These are phyloP conservation scores for Tribolium freemani DNA, from an alignment of 2,888 invertebrate species.

Conservation along the genomic window DNA sequence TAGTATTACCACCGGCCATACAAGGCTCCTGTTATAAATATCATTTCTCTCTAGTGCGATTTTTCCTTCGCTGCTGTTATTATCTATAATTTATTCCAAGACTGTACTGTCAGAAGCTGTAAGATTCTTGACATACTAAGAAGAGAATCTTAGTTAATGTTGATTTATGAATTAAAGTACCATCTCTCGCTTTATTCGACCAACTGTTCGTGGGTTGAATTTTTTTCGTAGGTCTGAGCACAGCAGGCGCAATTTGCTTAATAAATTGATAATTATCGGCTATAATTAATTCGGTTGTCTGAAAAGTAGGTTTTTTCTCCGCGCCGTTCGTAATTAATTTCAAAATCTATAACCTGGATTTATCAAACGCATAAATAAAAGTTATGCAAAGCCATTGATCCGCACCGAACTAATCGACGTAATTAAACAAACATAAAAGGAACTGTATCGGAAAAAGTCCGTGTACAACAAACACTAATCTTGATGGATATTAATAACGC, in stretches of 20 bases:
- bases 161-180: slow-evolving; percentile 43
- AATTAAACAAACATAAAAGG: slow-evolving; percentile 34
- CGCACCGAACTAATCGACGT: slow-evolving; percentile 9
- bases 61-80: slow-evolving; percentile 32
- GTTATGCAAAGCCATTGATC: slow-evolving; percentile 30
- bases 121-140: slow-evolving; percentile 42
- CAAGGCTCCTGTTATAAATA: slow-evolving; percentile 40
- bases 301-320: slow-evolving; percentile 22
- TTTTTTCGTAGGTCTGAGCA: slow-evolving; percentile 1
- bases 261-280: slow-evolving; percentile 41
- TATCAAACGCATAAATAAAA: slow-evolving; percentile 26
- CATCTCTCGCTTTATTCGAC: slow-evolving; percentile 16
- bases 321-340: slow-evolving; percentile 32
- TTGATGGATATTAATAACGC: slow-evolving; percentile 38
- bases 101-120: slow-evolving; percentile 39
- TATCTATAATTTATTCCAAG: slow-evolving; percentile 42
- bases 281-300: slow-evolving; percentile 41
- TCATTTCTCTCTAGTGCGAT: slow-evolving; percentile 32
- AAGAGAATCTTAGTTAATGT: slow-evolving; percentile 38
- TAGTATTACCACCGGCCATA: slow-evolving; percentile 5
- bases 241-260: slow-evolving; percentile 40
- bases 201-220: slow-evolving; percentile 11
- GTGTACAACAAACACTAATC: slow-evolving; percentile 36
- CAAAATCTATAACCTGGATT: slow-evolving; percentile 31
- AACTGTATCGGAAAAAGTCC: slow-evolving; percentile 13